A percentile compares a stretch with the other conserved stretches of the same genome.
Conservation (phyloP, 37 sponge, comb jelly and placozoan species). For the Corticium candelabrum region DNA sequence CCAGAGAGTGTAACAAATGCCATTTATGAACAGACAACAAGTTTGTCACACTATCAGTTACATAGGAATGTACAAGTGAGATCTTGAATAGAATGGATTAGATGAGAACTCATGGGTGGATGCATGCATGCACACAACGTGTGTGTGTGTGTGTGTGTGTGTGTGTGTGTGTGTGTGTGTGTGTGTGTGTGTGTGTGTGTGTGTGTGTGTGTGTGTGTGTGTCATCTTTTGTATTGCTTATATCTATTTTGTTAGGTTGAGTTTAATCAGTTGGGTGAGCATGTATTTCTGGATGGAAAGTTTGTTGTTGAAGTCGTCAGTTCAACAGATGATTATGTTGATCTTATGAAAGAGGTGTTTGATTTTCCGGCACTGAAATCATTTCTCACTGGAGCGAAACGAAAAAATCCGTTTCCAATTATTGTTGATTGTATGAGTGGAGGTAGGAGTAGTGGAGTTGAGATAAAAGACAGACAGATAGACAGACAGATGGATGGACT, state of each 20-base stretch:
- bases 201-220: neutral
- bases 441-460: neutral
- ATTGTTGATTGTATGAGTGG: neutral
- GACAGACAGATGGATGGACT: too few relatives aligned
- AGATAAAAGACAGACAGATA: too few relatives aligned
- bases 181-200: constrained; percentile 25
- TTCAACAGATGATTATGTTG: neutral
- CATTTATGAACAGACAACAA: constrained; percentile 12
- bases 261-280: neutral
- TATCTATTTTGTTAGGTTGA: constrained; percentile 2
- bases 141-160: constrained; percentile 28
- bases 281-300: neutral
- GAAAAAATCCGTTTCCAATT: neutral
- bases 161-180: constrained; percentile 43
- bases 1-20: constrained; percentile 19
- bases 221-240: too few relatives aligned
- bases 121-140: constrained; percentile 13
- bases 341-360: constrained; percentile 9
- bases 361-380: neutral
- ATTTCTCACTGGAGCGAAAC: neutral
- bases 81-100: neutral
- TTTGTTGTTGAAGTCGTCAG: neutral
- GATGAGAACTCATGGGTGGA: neutral
- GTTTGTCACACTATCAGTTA: neutral
- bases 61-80: constrained; percentile 3